Evolutionary conservation across 2,888 invertebrate genomes (phyloP), one percentile per base, ranked within the genome.

Genomic region (Glyphotaelius pellucidus): DNA sequence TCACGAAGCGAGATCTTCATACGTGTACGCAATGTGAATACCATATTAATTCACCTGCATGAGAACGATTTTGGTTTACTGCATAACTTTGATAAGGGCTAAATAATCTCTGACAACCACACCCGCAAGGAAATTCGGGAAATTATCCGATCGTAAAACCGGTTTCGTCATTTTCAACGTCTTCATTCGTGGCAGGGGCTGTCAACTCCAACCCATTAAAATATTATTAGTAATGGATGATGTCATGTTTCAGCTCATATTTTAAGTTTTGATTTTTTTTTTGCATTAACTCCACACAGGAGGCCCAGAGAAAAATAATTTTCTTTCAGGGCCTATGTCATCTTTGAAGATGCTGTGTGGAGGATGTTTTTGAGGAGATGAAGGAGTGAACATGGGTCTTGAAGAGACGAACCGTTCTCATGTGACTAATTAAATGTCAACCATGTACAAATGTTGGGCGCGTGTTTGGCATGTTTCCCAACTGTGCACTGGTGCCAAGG

Each of bases 111-210:
- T 15, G n/a, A 42, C 42, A 86, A 30, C 30, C 42, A n/a, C 86
- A 47, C 35, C 42, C 86, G 86, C 47, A 42, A 42, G 86, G 86
- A 86, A 86, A 86, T 86, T 86, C 31, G n/a, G 42, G n/a, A 86
- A 35, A 86, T 86, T 42, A 86, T 42, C 42, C 67, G 67, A 67
- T 30, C 30, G 47, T 86, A 86, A 86, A 42, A 30, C 86, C 42
- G 86, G 42, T 42, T 86, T 86, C 86, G 86, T 86, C 86, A 86
- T 86, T 42, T 85, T 86, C 86, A 38, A 86, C 25, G 30, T 15
- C 35, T 11, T 35, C 83, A 32, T 32, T 35, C 11, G 25, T 83
- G 25, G 67, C 83, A 83, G 83, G 25, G 25, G 19, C 12, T 35
- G 83, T 35, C 83, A 83, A 83, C 83, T n/a, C 25, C n/a, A 25